Evolutionary conservation across 2,797 vertebrate genomes (phyloP).

Genomic region (Sebastes ruberrimus): DNA sequence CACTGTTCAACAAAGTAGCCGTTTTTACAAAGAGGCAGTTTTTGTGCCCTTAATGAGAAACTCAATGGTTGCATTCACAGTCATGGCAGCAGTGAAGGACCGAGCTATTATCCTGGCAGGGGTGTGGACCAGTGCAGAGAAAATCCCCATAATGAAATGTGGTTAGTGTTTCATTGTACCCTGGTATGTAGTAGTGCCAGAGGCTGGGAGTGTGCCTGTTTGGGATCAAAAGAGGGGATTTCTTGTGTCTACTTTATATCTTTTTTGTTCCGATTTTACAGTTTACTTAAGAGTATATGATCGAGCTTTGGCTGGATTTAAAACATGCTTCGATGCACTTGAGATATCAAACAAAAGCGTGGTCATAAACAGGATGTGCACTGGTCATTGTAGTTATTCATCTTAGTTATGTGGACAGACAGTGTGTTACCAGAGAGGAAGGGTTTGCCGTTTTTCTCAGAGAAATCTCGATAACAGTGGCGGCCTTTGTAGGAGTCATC

Average conservation of each 20-base stretch:
- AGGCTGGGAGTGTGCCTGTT: not conserved
- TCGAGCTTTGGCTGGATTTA: not conserved
- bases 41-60: not conserved
- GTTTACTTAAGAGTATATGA: not conserved
- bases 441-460: not conserved
- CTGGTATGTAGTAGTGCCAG: not conserved
- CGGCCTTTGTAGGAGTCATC: slow-evolving; percentile 2
- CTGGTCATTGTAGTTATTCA: slow-evolving; percentile 8
- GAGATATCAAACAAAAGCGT: not conserved
- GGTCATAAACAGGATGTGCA: slow-evolving; percentile 6
- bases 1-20: not conserved
- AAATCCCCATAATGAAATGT: slow-evolving; percentile 35
- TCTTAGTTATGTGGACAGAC: slow-evolving; percentile 24
- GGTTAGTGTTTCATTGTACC: slow-evolving; percentile 34
- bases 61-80: slow-evolving; percentile 12
- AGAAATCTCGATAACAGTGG: slow-evolving; percentile 13
- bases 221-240: not conserved
- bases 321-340: not conserved
- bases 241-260: not conserved
- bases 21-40: not conserved
- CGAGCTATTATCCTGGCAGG: slow-evolving; percentile 20
- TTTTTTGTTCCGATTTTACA: not conserved
- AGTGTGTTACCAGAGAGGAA: not conserved
- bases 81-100: not conserved
- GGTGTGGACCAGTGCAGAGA: slow-evolving; percentile 12